A percentile compares a stretch with the other conserved stretches of the same genome.
These are phyloP conservation scores for Aldabrachelys gigantea DNA, from an alignment of 2,113 vertebrate species.

Conservation along the genomic window DNA sequence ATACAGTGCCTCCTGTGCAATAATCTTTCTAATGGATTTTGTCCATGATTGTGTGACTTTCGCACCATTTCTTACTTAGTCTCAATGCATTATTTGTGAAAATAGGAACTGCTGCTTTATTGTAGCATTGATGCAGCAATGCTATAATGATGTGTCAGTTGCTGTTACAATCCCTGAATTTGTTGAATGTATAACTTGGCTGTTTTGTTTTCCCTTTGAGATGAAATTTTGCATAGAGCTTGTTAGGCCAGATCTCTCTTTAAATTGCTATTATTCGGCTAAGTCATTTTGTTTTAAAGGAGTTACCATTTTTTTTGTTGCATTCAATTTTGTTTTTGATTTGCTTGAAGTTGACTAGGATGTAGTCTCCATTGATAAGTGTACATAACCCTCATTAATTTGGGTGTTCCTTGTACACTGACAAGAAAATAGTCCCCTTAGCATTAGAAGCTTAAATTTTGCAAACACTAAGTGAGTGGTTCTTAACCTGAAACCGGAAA, in stretches of 20 bases:
- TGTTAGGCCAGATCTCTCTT: constrained; percentile 31
- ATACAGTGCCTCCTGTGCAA: constrained; percentile 78
- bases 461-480: not conserved
- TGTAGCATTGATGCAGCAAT: not conserved
- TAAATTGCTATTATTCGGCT: constrained; percentile 29
- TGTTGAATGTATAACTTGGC: constrained; percentile 66
- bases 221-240: constrained; percentile 44
- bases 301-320: not conserved
- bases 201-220: constrained; percentile 61
- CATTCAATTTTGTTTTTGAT: not conserved
- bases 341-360: constrained; percentile 23
- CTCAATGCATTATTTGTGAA: constrained; percentile 51
- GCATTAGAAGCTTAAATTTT: not conserved
- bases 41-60: constrained; percentile 37
- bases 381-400: not conserved
- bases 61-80: constrained; percentile 44
- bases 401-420: not conserved
- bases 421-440: not conserved
- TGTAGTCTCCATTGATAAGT: not conserved
- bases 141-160: not conserved
- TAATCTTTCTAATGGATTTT: constrained; percentile 69
- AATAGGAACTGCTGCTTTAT: constrained; percentile 42
- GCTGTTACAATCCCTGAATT: constrained; percentile 39
- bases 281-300: constrained; percentile 37
- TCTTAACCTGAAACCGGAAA: constrained; percentile 2